Conservation (phyloP, 2,113 vertebrate species). For the Anhinga rufa region DNA sequence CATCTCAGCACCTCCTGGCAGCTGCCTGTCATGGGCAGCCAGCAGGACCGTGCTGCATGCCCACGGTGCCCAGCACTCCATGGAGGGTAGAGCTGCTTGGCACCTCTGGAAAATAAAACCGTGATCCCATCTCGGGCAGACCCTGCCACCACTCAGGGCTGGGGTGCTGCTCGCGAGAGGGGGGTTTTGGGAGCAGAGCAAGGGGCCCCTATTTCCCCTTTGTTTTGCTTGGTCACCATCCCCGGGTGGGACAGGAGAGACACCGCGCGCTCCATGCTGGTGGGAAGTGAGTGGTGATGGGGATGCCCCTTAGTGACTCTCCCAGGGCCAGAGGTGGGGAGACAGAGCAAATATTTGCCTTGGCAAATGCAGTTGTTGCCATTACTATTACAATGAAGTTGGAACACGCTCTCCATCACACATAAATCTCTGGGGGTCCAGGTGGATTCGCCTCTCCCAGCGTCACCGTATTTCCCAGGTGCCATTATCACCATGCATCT, state of each 20-base stretch:
- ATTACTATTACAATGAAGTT: not conserved
- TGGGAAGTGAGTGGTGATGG: not conserved
- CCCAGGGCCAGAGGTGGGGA: not conserved
- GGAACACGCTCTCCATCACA: not conserved
- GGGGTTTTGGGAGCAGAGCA: not conserved
- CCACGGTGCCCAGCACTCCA: not conserved
- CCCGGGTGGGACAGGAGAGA: not conserved
- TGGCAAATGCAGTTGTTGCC: not conserved
- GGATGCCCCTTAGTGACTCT: not conserved
- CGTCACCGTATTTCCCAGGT: no score
- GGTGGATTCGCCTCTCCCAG: not conserved
- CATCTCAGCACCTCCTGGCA: not conserved
- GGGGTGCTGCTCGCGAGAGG: not conserved
- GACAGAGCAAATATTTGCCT: not conserved
- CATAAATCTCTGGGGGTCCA: not conserved
- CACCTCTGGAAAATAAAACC: not conserved
- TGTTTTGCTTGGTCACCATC: not conserved
- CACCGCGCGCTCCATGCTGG: rapidly evolving
- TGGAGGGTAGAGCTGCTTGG: not conserved
- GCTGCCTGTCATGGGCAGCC: not conserved
- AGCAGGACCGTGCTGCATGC: not conserved
- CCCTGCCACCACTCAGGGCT: not conserved
- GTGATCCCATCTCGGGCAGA: not conserved
- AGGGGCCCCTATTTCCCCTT: not conserved
- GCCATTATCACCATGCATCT: not conserved